Conservation (phyloP, 2,797 vertebrate species). For the Columba guinea region DNA sequence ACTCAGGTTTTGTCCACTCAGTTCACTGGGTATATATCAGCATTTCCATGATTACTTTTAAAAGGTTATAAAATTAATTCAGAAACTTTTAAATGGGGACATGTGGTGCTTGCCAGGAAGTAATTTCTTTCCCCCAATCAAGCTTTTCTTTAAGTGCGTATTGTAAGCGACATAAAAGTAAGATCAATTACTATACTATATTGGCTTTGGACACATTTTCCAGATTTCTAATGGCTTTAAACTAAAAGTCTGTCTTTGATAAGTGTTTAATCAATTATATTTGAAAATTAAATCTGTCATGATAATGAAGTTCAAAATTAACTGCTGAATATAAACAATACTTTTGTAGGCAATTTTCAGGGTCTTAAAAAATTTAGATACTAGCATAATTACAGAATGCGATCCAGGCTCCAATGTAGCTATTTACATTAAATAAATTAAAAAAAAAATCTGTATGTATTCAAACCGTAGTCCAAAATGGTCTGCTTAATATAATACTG, state of each 20-base stretch:
- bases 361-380: neutral
- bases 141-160: neutral
- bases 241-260: neutral
- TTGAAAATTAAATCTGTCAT: neutral
- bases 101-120: neutral
- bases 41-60: neutral
- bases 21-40: neutral
- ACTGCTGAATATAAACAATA: neutral
- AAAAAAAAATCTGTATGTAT: neutral
- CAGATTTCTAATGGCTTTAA: neutral
- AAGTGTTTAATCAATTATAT: neutral
- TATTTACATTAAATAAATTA: neutral
- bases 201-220: neutral
- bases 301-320: constrained; percentile 5
- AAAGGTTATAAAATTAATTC: neutral
- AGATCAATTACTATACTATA: neutral
- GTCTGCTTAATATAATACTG: neutral
- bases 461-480: neutral
- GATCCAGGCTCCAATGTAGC: neutral
- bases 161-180: neutral
- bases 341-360: neutral
- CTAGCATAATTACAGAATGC: neutral
- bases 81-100: neutral
- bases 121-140: neutral
- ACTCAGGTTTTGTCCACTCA: rapidly evolving